phyloP scores from a whole-genome alignment of 2,113 vertebrate genomes.

The Arothron firmamentum region DNA sequence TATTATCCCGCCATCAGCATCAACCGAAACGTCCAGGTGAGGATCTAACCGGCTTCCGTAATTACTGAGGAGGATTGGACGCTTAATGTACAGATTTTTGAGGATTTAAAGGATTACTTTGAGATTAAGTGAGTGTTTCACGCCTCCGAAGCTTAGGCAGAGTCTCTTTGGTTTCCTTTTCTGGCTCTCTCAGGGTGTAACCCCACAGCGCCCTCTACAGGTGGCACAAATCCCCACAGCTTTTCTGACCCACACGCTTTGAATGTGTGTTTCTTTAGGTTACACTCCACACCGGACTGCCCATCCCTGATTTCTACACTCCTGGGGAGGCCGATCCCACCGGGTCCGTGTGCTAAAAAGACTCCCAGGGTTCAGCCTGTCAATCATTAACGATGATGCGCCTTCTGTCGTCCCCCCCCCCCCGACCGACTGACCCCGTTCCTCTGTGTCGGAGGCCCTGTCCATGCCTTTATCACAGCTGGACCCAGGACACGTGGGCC shows the following conservation, averaged over 20 bases:
- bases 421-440: constrained; percentile 21
- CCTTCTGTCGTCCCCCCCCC: not conserved
- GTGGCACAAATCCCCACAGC: not conserved
- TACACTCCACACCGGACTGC: constrained; percentile 92
- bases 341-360: constrained; percentile 70
- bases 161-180: too few relatives aligned
- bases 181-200: not conserved
- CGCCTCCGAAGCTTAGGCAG: too few relatives aligned
- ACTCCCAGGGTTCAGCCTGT: constrained; percentile 24
- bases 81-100: not conserved
- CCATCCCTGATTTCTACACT: constrained; percentile 92
- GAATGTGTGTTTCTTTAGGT: constrained; percentile 74
- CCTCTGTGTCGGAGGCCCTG: constrained; percentile 17
- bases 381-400: constrained; percentile 21
- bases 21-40: constrained; percentile 97
- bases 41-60: not conserved
- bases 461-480: constrained; percentile 47
- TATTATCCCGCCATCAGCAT: constrained; percentile 96
- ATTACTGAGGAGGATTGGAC: not conserved
- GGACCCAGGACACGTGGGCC: constrained; percentile 23
- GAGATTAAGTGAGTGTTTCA: not conserved
- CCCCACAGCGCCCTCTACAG: constrained; percentile 56
- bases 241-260: not conserved
- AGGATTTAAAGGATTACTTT: not conserved
- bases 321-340: constrained; percentile 77